phyloP scores from a whole-genome alignment of 2,113 vertebrate genomes.

The Myodes glareolus region DNA sequence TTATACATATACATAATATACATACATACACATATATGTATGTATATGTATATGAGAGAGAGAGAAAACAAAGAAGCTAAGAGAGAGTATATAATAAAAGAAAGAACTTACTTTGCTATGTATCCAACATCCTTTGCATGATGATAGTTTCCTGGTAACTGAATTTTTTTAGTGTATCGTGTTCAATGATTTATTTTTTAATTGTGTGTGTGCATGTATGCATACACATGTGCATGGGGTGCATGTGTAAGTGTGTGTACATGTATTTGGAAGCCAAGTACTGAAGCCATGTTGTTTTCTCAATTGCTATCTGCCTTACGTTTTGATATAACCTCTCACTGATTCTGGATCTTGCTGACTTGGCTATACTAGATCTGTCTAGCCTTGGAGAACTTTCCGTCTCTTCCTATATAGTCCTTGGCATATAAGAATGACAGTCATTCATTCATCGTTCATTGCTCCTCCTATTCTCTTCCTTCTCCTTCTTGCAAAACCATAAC shows the following conservation, averaged over 20 bases:
- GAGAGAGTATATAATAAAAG: not conserved
- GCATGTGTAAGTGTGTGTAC: not conserved
- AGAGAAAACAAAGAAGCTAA: not conserved
- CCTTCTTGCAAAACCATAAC: not conserved
- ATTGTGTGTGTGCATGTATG: not conserved
- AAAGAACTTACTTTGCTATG: not conserved
- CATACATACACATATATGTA: no score
- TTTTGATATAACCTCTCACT: not conserved
- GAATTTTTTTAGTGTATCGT: not conserved
- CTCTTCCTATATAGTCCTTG: not conserved
- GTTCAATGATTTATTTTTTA: not conserved
- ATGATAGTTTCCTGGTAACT: not conserved
- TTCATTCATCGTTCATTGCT: no score
- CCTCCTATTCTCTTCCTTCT: not conserved
- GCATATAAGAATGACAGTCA: no score
- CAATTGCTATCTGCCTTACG: not conserved
- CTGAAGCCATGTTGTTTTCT: not conserved
- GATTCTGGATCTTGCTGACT: not conserved
- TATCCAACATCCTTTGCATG: not conserved
- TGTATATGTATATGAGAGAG: not conserved
- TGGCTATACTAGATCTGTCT: not conserved
- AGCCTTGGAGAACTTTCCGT: not conserved
- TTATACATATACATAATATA: no score
- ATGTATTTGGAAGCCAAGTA: not conserved
- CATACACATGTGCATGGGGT: rapidly evolving